These are phyloP conservation scores for Smithornis capensis DNA, from an alignment of 2,113 vertebrate species.

Conservation along the genomic window DNA sequence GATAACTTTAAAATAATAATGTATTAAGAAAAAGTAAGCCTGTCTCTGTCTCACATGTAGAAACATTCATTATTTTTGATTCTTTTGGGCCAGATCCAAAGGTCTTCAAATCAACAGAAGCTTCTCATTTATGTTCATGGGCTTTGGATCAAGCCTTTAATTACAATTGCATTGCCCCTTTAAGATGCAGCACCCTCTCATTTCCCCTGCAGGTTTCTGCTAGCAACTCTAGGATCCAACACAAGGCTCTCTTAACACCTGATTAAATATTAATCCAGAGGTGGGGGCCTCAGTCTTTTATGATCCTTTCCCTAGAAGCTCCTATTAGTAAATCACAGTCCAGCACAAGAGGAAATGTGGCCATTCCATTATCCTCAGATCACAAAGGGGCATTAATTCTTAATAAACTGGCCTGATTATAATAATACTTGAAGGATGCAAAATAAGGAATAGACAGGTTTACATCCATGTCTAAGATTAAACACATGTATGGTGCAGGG, in stretches of 20 bases:
- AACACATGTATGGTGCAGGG: constrained; percentile 34
- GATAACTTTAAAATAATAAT: background rate
- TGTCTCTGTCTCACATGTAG: background rate
- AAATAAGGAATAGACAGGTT: constrained; percentile 68
- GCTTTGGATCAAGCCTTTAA: constrained; percentile 23
- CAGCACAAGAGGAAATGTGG: constrained; percentile 49
- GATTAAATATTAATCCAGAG: constrained; percentile 74
- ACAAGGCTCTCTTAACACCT: constrained; percentile 60
- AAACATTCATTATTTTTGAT: constrained; percentile 17
- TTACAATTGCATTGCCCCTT: constrained; percentile 46
- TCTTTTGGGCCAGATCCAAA: constrained; percentile 19
- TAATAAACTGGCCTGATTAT: constrained; percentile 70
- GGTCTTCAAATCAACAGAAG: constrained; percentile 37
- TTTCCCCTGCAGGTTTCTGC: constrained; percentile 63
- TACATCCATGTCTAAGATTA: constrained; percentile 61
- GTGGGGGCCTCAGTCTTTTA: constrained; percentile 54
- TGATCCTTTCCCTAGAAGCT: constrained; percentile 66
- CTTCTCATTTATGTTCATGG: background rate
- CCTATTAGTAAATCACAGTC: constrained; percentile 71
- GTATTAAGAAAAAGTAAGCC: background rate
- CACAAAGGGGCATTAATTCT: constrained; percentile 73
- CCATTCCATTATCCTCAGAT: constrained; percentile 67
- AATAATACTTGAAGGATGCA: constrained; percentile 64
- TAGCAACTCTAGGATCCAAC: constrained; percentile 40
- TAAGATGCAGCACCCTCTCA: constrained; percentile 44